Conservation (phyloP, 2,888 invertebrate species). For the Polylopha cassiicola region DNA sequence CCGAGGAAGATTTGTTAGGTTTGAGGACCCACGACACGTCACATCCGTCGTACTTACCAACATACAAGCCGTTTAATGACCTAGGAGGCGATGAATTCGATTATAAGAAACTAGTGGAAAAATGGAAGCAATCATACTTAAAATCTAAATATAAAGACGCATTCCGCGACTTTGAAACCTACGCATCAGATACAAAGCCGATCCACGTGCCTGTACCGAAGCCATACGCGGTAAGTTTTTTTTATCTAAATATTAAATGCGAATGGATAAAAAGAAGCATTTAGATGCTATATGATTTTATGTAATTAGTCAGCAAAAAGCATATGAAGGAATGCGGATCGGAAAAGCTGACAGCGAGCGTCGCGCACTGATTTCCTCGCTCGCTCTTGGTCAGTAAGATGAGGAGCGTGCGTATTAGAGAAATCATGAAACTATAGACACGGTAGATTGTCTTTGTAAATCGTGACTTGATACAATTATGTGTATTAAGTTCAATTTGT, state of each 20-base stretch:
- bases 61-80: slow-evolving; percentile 44
- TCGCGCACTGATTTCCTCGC: slow-evolving; percentile 72
- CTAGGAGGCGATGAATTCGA: slow-evolving; percentile 47
- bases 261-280: slow-evolving; percentile 16
- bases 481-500: no score
- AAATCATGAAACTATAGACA: slow-evolving; percentile 61
- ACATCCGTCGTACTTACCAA: slow-evolving; percentile 55
- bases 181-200: slow-evolving; percentile 56
- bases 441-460: slow-evolving; percentile 29
- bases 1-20: slow-evolving; percentile 66
- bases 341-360: slow-evolving; percentile 57
- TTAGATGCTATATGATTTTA: slow-evolving; percentile 32
- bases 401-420: slow-evolving; percentile 57
- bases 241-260: slow-evolving; percentile 27
- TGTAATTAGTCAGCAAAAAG: slow-evolving; percentile 55
- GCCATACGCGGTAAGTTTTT: slow-evolving; percentile 63
- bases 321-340: slow-evolving; percentile 69
- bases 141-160: slow-evolving; percentile 61
- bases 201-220: slow-evolving; percentile 60
- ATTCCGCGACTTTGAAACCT: slow-evolving; percentile 51
- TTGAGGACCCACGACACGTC: slow-evolving; percentile 64
- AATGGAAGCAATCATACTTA: slow-evolving; percentile 65
- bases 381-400: slow-evolving; percentile 54
- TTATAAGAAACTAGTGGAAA: slow-evolving; percentile 60
- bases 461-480: slow-evolving; percentile 12